Base-by-base conservation (phyloP, 2,113 vertebrate species). In the Casuarius casuarius region DNA sequence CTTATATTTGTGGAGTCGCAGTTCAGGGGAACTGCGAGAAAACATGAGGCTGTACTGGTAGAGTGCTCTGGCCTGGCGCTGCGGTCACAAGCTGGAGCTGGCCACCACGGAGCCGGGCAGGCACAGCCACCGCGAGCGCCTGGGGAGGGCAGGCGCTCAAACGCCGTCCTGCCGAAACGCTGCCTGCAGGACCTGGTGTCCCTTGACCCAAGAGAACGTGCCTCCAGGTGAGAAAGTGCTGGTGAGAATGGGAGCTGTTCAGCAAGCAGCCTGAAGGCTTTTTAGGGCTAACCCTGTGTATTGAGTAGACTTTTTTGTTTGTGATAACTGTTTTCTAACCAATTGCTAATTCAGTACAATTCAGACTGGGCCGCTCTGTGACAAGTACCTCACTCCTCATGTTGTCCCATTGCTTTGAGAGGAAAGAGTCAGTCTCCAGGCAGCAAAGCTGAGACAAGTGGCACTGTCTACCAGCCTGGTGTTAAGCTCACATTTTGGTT, bases 41-140 rank as follows among this genome's bases (percentile, higher is more conserved):
- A 84, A 48, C 0, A 0, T 4, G 5, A 58, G 5, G 40, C 33
- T 78, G 49, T 8, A 40, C 14, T 62, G 5, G 1, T 19, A 10
- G 12, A 7, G 13, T 5, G 33, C 25, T 70, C 42, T 26, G n/a
- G 4, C 23, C 12, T 26, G 10, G 1, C 25, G 62, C 35, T n/a
- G 16, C 76, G 40, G 62, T 20, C 56, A 17, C 29, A 52, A 19
- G 5, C 4, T 9, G 38, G 5, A 7, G 17, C 9, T 38, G 26
- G 40, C 33, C 67, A 9, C 5, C 23, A 14, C 10, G 52, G 23
- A 49, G 74, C 18, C 17, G 22, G 35, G 16, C 9, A 0, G 0
- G 4, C 0, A 0, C n/a, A 29, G 6, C 7, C 38, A 8, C 38
- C 38, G 6, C 21, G 61, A 10, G 46, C 46, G 46, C 17, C 11